Evolutionary conservation across 2,888 invertebrate genomes (phyloP).

Genomic region (Invenusta paracnida): DNA sequence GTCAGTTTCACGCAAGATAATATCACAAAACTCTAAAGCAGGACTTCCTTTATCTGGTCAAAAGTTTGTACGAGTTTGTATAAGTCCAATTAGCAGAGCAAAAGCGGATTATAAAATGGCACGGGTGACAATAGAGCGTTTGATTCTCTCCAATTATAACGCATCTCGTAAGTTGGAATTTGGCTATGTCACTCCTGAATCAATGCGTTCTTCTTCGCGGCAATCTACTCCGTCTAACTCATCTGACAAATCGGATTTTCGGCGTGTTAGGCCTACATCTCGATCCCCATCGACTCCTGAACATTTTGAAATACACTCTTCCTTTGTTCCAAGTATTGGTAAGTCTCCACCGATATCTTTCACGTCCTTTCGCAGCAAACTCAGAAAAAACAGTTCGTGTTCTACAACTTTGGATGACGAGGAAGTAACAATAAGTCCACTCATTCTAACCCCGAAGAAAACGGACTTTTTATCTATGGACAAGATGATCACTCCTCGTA

Average conservation of each 20-base stretch:
- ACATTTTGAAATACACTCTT: neutral
- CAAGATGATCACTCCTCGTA: neutral
- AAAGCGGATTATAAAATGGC: neutral
- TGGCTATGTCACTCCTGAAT: neutral
- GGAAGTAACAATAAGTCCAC: neutral
- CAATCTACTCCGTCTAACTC: neutral
- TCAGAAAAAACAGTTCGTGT: neutral
- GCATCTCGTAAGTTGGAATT: neutral
- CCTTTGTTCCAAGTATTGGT: no score
- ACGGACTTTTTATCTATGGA: neutral
- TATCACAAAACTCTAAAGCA: neutral
- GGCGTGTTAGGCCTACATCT: neutral
- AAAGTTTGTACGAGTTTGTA: neutral
- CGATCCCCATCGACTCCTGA: neutral
- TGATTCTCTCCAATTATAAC: neutral
- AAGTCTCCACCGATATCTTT: neutral
- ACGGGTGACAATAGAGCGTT: neutral
- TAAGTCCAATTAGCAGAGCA: neutral
- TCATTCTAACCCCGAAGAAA: neutral
- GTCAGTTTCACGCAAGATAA: neutral
- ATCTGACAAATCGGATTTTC: neutral
- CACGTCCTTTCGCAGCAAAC: neutral
- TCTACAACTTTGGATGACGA: neutral
- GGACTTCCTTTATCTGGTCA: slow-evolving; percentile 26
- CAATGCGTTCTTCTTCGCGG: neutral